Evolutionary conservation across 2,797 vertebrate genomes (phyloP).

Genomic region (Pelobates cultripes): DNA sequence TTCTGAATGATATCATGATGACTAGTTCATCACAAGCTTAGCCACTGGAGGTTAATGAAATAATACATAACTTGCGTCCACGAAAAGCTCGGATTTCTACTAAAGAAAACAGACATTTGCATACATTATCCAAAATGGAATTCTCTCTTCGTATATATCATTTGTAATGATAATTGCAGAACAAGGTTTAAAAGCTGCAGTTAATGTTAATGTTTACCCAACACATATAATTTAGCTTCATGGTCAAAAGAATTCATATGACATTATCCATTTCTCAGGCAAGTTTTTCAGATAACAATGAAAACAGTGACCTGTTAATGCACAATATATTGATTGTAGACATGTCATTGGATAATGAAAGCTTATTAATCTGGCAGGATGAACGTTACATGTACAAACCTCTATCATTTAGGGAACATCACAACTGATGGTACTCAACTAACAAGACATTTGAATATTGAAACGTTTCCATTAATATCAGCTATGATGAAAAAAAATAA

Average conservation of each 20-base stretch:
- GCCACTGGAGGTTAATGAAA: slow-evolving; percentile 49
- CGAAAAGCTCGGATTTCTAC: slow-evolving; percentile 35
- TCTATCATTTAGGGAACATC: background rate
- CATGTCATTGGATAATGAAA: background rate
- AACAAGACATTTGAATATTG: background rate
- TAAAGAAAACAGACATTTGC: slow-evolving; percentile 51
- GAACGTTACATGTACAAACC: background rate
- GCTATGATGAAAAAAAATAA: background rate
- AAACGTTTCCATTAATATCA: background rate
- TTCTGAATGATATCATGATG: slow-evolving; percentile 28
- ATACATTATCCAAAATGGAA: slow-evolving; percentile 42
- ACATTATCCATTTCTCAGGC: background rate
- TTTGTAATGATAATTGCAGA: slow-evolving; percentile 51
- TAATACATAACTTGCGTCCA: slow-evolving; percentile 49
- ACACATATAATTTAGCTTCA: slow-evolving; percentile 4
- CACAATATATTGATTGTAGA: background rate
- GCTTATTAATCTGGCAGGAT: background rate
- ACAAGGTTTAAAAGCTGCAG: slow-evolving; percentile 39
- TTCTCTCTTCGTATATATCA: slow-evolving; percentile 44
- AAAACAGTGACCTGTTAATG: background rate
- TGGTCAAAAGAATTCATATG: slow-evolving; percentile 19
- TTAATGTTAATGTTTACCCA: slow-evolving; percentile 41
- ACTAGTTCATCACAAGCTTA: slow-evolving; percentile 12
- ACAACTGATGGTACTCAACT: background rate
- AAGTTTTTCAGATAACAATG: background rate